Evolutionary conservation across 2,113 vertebrate genomes (phyloP).

Genomic region (Ciconia stormi): DNA sequence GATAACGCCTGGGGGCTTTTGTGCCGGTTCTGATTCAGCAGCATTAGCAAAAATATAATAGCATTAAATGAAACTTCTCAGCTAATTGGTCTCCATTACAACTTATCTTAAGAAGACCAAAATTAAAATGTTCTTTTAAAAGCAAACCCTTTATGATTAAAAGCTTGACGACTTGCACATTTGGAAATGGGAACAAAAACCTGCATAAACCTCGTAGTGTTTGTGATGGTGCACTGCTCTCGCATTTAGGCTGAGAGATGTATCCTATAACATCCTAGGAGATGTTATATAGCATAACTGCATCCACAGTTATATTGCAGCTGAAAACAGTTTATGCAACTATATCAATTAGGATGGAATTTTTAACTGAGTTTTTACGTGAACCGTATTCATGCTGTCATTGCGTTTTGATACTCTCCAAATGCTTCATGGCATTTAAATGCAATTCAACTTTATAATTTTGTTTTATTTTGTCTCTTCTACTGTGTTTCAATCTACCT

Average conservation of each 20-base stretch:
- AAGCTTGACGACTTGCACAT: neutral
- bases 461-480: neutral
- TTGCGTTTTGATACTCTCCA: neutral
- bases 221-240: neutral
- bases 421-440: neutral
- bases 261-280: neutral
- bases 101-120: neutral
- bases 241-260: neutral
- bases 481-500: neutral
- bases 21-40: neutral
- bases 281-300: neutral
- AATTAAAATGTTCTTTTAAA: slow-evolving; percentile 2
- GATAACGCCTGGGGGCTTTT: neutral
- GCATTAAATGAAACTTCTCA: neutral
- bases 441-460: neutral
- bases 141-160: neutral
- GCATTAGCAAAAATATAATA: neutral
- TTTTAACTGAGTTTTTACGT: neutral
- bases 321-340: neutral
- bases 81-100: slow-evolving; percentile 16
- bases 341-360: fast-evolving
- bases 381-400: neutral
- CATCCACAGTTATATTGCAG: fast-evolving
- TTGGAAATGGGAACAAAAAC: neutral
- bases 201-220: neutral